Evolutionary conservation across 2,797 vertebrate species (phyloP).

Genomic region (Argyrosomus regius): DNA sequence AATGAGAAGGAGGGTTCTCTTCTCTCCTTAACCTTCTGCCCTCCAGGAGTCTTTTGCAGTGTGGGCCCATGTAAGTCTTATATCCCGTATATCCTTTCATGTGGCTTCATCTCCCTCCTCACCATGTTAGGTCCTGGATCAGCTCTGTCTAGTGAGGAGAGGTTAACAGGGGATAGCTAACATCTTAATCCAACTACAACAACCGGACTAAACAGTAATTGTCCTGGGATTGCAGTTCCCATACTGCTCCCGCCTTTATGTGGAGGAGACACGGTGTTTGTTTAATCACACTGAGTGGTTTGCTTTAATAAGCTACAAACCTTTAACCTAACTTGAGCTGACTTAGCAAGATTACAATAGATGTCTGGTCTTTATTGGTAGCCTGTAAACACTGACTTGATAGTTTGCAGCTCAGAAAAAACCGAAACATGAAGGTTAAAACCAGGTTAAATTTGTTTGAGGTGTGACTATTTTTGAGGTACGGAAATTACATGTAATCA

Average conservation of each 20-base stretch:
- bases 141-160: constrained; percentile 56
- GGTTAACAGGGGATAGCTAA: constrained; percentile 79
- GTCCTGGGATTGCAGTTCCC: constrained; percentile 53
- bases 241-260: constrained; percentile 41
- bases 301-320: constrained; percentile 52
- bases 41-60: constrained; percentile 46
- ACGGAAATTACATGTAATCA: background rate
- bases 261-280: constrained; percentile 36
- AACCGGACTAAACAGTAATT: constrained; percentile 70
- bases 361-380: constrained; percentile 27
- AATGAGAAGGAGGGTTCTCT: constrained; percentile 47
- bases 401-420: constrained; percentile 7
- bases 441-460: background rate
- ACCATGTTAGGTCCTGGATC: constrained; percentile 59
- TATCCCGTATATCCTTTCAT: constrained; percentile 65
- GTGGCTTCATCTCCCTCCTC: constrained; percentile 54
- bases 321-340: constrained; percentile 38
- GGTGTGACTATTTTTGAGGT: background rate
- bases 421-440: background rate
- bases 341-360: constrained; percentile 13
- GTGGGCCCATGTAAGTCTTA: constrained; percentile 47
- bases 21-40: constrained; percentile 70
- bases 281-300: constrained; percentile 47
- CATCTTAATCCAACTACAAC: constrained; percentile 86
- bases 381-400: constrained; percentile 37